Evolutionary conservation across 1,140 invertebrate species (phyloP), one percentile per base, ranked within the genome.

Genomic region (Helicoverpa zea): DNA sequence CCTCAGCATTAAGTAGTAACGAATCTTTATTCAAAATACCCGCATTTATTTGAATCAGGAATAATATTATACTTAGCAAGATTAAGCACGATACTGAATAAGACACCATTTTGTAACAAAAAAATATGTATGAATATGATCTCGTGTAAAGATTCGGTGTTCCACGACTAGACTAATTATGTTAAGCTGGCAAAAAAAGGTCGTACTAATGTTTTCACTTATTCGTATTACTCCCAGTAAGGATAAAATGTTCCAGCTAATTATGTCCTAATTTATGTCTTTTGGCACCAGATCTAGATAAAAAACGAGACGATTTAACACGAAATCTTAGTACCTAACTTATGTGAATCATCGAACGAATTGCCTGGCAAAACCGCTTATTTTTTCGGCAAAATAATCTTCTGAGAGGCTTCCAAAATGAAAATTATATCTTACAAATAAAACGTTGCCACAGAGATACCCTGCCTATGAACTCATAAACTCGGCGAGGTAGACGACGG

Each of bases 401-500:
- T 16, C 73, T n/a, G 16, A 75, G 73, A 66, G 59, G 47, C 75
- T 77, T 64, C 61, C 75, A 54, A 77, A 77, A 77, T 79, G 52
- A 18, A 79, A 79, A 81, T 63, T 66, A 76, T 81, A 52, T 79
- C 56, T 61, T n/a, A 63, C 58, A 84, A 86, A 88, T 84, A 84
- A 89, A 88, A 87, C 81, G 80, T 84, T 84, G 58, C 83, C 81
- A 68, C 75, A 82, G 79, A 84, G 83, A 84, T 81, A 81, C 81
- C 83, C 81, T 83, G 81, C 77, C 86, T 82, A 87, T 87, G 85
- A 85, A 86, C 82, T 84, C 88, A 85, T 90, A 90, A 89, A 88
- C 86, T 77, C 84, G 83, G 76, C 64, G 78, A 86, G 77, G 86
- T 87, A 81, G 86, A 81, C 80, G 81, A 80, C 79, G 84, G 79